Evolutionary conservation across 2,797 vertebrate species (phyloP), one percentile per base, ranked within the genome.

Genomic region (Cuniculus paca): DNA sequence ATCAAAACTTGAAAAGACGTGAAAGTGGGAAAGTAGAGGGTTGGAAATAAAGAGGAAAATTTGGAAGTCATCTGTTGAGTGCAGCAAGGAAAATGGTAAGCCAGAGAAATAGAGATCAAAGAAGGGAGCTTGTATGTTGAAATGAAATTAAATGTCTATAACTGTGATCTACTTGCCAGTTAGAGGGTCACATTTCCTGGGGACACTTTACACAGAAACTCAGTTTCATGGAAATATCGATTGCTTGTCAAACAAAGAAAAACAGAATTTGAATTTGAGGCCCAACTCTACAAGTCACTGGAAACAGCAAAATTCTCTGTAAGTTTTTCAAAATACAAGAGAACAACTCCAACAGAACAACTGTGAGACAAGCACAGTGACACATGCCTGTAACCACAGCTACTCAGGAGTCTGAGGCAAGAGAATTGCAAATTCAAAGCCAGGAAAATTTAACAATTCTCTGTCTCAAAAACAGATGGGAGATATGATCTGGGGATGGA

Each of bases 161-260:
- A 39, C 61, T 90, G 8, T 60, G 52, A 54, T 90, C 91, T 45
- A 17, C 34, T 36, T 77, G 68, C 70, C 70, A 95, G 39, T 52
- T 52, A 52, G 28, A 89, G 6, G 60, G 42, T 91, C 75, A 19
- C 26, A 87, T 96, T 95, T 96, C 60, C 68, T 34, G 20, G 48
- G 75, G 45, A 94, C 14, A 91, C 22, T 78, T 75, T 85, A 84
- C 60, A 74, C 26, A 96, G 42, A 93, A 94, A 84, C 22, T 79
- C 11, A 0, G 39, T 93, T 96, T 91, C 84, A 84, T n/a, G 24
- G 68, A 60, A 91, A 85, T 80, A n/a, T 65, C 68, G 52, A 72
- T 31, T 90, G 56, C n/a, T 42, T 60, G 16, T 95, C 56, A 94
- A 88, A 91, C 60, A 68, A 79, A 94, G 56, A 93, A 45, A 93